These are phyloP conservation scores for Rhynchotus rufescens DNA, from an alignment of 2,797 vertebrate genomes.

Conservation along the genomic window DNA sequence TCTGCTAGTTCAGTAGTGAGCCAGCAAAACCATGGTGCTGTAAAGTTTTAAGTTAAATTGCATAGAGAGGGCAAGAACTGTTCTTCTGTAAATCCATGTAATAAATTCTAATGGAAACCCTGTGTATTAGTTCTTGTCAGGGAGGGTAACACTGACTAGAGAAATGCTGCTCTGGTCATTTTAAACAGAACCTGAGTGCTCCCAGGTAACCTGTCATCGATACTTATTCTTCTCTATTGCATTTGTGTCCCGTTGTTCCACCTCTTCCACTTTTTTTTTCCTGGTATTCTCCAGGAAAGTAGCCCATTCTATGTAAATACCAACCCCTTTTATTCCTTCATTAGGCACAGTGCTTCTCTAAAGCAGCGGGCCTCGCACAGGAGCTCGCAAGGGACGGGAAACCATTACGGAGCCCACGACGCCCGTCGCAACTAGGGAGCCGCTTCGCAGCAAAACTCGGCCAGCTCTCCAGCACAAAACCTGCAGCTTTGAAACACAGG, in stretches of 20 bases:
- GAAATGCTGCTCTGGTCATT: conserved; percentile 14
- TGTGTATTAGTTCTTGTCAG: conserved; percentile 3
- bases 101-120: conserved; percentile 25
- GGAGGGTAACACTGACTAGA: background rate
- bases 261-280: background rate
- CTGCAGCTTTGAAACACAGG: background rate
- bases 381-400: background rate
- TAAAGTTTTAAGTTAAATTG: conserved; percentile 8
- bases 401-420: background rate
- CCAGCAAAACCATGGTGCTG: background rate
- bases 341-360: background rate
- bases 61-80: background rate
- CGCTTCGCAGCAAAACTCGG: background rate
- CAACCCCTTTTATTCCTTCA: background rate
- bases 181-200: background rate
- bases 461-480: background rate
- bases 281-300: background rate
- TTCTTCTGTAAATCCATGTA: conserved; percentile 29
- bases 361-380: background rate
- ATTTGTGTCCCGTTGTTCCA: background rate
- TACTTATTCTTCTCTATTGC: background rate
- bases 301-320: background rate
- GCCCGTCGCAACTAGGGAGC: background rate
- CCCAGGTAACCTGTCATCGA: background rate
- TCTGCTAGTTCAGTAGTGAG: background rate